Conservation (phyloP, 2,888 invertebrate species). For the Sialis lutaria region DNA sequence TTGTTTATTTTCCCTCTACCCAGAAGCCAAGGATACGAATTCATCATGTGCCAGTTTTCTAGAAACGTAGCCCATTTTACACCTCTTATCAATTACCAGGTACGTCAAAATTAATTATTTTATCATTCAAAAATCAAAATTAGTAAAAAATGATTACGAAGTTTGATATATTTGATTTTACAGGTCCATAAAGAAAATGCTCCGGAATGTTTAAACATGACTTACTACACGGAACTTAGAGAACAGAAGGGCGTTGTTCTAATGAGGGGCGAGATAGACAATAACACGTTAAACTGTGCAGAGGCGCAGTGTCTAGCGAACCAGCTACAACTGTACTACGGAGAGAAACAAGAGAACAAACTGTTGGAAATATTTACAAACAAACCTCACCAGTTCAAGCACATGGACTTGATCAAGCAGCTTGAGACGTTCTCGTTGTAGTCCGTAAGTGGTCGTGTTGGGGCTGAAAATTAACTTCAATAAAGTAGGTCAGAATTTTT, state of each 20-base stretch:
- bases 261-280: slow-evolving; percentile 76
- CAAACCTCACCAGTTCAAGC: slow-evolving; percentile 57
- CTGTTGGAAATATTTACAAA: slow-evolving; percentile 52
- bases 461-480: too few species aligned
- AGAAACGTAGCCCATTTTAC: slow-evolving; percentile 66
- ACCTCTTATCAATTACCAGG: slow-evolving; percentile 69
- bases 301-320: slow-evolving; percentile 79
- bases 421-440: slow-evolving; percentile 36
- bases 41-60: slow-evolving; percentile 59
- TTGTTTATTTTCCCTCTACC: slow-evolving; percentile 69
- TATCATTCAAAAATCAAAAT: not conserved
- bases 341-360: slow-evolving; percentile 42
- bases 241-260: slow-evolving; percentile 55
- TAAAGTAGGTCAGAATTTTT: too few species aligned
- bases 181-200: slow-evolving; percentile 75
- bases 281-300: slow-evolving; percentile 50
- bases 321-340: slow-evolving; percentile 72
- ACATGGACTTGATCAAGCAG: slow-evolving; percentile 64
- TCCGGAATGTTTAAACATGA: slow-evolving; percentile 67
- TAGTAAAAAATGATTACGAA: too few species aligned
- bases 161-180: slow-evolving; percentile 7
- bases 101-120: slow-evolving; percentile 15
- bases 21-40: slow-evolving; percentile 69
- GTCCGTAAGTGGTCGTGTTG: too few species aligned
- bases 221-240: slow-evolving; percentile 59